Base-by-base conservation (phyloP, 2,113 vertebrate species). In the Dolichotis patagonum region DNA sequence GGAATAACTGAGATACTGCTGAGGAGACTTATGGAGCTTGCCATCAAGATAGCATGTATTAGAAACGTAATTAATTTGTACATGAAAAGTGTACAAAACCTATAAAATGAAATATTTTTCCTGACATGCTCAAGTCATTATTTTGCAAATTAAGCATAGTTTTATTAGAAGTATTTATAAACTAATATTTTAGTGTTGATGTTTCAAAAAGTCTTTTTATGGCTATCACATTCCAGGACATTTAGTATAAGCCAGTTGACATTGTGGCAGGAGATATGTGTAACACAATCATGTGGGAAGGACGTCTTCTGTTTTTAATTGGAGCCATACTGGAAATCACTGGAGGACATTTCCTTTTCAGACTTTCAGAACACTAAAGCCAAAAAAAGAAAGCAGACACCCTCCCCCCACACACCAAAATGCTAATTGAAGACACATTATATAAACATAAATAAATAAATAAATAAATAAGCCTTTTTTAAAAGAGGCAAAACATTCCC, bases 271-370 rank as follows among this genome's bases (percentile, higher is more conserved):
- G 81, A 87, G 81, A 58, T 46, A 85, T 1, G 26, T 69, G 46
- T 32, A 90, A 94, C 82, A 22, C 9, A 87, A 43, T 71, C 84
- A 65, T 30, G 54, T 86, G 91, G 67, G 95, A 97, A 96, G 62
- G 28, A 52, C 16, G 80, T 28, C 80, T 75, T 96, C n/a, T 92
- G 35, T 71, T 98, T 98, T 96, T 83, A 97, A 94, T 95, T 62
- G 80, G 46, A 90, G 41, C 19, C 9, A 67, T 1, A 49, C 20
- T 95, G 85, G 7, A 95, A 95, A 91, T 43, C 67, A 78, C 11
- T 38, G 32, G 20, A 75, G 69, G 35, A 69, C 7, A 65, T 96
- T 75, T 88, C 87, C 38, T 84, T 96, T 95, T 97, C 62, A 83
- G 89, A 26, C 20, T 86, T 38, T 13, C 30, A 81, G 88, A 69